Percentiles rank a stretch among this genome's conserved stretches.
phyloP scores from a whole-genome alignment of 2,113 vertebrate genomes.

The Hemibagrus wyckioides region DNA sequence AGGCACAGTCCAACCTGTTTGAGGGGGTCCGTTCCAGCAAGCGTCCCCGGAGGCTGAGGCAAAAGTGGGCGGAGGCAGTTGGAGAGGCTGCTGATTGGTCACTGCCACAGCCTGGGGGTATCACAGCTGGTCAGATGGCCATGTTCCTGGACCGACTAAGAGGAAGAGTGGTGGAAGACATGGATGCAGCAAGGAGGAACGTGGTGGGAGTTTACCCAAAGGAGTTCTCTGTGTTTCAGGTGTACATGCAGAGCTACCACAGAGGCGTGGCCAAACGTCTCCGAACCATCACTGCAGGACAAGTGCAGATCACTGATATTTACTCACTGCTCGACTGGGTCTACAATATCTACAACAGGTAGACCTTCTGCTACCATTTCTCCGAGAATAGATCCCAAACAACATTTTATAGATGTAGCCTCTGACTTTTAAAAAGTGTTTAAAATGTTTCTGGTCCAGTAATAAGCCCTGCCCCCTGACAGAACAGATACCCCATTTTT shows the following conservation, averaged over 20 bases:
- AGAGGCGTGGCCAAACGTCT: constrained; percentile 78
- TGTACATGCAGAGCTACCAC: constrained; percentile 87
- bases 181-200: constrained; percentile 78
- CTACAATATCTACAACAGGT: constrained; percentile 88
- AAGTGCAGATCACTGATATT: constrained; percentile 79
- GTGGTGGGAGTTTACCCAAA: constrained; percentile 83
- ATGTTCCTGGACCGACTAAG: constrained; percentile 77
- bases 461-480: neutral
- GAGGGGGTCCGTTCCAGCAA: constrained; percentile 55
- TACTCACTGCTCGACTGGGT: constrained; percentile 89
- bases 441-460: neutral
- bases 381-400: neutral
- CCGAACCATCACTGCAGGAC: constrained; percentile 66
- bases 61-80: constrained; percentile 81
- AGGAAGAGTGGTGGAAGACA: constrained; percentile 76
- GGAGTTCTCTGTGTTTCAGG: constrained; percentile 78
- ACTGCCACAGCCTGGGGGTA: constrained; percentile 73
- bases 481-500: neutral
- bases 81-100: constrained; percentile 75
- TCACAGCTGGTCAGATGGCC: constrained; percentile 67
- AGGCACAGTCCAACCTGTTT: neutral
- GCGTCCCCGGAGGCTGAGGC: constrained; percentile 71
- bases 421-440: neutral
- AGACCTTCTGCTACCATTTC: neutral
- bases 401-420: neutral